phyloP scores from a whole-genome alignment of 2,797 vertebrate genomes.

The Amniataba percoides region DNA sequence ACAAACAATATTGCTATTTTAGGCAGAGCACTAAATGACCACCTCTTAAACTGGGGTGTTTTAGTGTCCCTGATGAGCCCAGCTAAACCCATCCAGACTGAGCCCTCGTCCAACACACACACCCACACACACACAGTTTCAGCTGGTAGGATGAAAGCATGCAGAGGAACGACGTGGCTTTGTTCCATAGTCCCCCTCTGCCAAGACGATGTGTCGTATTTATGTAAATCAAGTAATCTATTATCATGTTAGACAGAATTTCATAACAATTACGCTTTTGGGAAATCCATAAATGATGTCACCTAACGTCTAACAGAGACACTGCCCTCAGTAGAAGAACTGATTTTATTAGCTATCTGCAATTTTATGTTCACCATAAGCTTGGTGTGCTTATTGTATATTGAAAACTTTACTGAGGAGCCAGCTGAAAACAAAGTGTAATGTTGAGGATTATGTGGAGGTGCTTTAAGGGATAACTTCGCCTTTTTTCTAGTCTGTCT shows the following conservation, averaged over 20 bases:
- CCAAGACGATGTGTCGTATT: slow-evolving; percentile 27
- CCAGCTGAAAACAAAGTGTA: neutral
- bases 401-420: too few relatives aligned
- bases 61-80: slow-evolving; percentile 51
- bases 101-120: slow-evolving; percentile 25
- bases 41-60: slow-evolving; percentile 61
- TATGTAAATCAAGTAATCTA: slow-evolving; percentile 15
- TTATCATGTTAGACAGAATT: slow-evolving; percentile 18
- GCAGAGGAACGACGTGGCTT: slow-evolving; percentile 23
- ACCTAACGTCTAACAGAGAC: neutral
- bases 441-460: neutral
- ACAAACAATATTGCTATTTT: slow-evolving; percentile 56
- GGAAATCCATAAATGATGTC: slow-evolving; percentile 21
- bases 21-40: slow-evolving; percentile 58
- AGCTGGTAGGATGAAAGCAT: slow-evolving; percentile 19
- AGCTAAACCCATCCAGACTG: slow-evolving; percentile 46
- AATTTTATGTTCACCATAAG: neutral
- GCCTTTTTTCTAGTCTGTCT: neutral
- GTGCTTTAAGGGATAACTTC: neutral
- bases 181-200: slow-evolving; percentile 31
- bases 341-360: neutral
- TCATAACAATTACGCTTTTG: slow-evolving; percentile 5
- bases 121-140: slow-evolving; percentile 13
- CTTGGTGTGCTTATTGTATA: neutral
- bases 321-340: neutral